A percentile compares a stretch with the other conserved stretches of the same genome.
phyloP scores from a whole-genome alignment of 2,797 vertebrate species.

The Phrynocephalus vlangalii region DNA sequence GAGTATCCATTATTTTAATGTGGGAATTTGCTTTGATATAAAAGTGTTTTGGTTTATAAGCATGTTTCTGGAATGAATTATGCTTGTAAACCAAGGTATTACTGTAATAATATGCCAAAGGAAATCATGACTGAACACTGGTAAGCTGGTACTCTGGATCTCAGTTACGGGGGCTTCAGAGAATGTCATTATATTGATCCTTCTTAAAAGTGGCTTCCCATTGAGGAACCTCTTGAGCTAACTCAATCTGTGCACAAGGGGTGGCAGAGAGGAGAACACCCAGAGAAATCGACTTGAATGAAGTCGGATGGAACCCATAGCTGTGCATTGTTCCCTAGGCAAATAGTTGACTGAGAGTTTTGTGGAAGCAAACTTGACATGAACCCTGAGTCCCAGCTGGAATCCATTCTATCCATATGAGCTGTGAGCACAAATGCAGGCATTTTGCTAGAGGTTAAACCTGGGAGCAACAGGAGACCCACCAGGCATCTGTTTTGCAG shows the following conservation, averaged over 20 bases:
- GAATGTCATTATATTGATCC: too few species aligned
- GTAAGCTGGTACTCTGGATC: background rate
- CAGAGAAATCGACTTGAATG: background rate
- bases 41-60: too few species aligned
- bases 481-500: slow-evolving; percentile 23
- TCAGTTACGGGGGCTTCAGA: too few species aligned
- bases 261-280: background rate
- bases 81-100: too few species aligned
- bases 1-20: too few species aligned
- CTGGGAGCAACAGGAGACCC: slow-evolving; percentile 22
- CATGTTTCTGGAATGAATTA: too few species aligned
- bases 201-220: background rate
- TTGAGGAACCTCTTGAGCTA: background rate
- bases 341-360: slow-evolving; percentile 16
- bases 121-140: background rate
- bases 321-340: slow-evolving; percentile 15
- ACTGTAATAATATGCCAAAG: background rate
- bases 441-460: slow-evolving; percentile 35
- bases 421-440: slow-evolving; percentile 1
- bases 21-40: too few species aligned
- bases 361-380: slow-evolving; percentile 22
- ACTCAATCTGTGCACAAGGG: background rate
- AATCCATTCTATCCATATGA: slow-evolving; percentile 21
- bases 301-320: background rate
- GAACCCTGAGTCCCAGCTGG: slow-evolving; percentile 35